Percentiles rank a stretch among this genome's conserved stretches.
Conservation (phyloP, 2,113 vertebrate genomes). For the Anguilla rostrata region DNA sequence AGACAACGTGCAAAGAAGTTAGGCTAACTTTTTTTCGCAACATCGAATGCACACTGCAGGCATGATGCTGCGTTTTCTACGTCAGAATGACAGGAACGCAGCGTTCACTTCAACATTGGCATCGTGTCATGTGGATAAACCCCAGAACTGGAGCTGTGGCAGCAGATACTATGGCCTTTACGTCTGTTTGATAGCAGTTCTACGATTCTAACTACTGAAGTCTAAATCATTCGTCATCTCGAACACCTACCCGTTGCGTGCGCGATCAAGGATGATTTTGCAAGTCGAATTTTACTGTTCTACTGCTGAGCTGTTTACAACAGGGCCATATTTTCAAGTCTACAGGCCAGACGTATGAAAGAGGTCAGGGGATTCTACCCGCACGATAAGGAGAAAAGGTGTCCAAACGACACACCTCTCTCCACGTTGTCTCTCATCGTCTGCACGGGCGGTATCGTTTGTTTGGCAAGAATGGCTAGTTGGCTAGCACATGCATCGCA, state of each 20-base stretch:
- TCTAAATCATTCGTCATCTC: background rate
- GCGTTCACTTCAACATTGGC: background rate
- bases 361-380: background rate
- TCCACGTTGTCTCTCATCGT: background rate
- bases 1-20: too few relatives aligned
- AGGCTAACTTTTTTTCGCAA: background rate
- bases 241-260: too few relatives aligned
- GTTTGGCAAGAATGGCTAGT: too few relatives aligned
- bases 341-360: background rate
- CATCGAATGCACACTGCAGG: background rate
- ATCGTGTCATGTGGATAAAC: background rate
- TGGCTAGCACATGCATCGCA: too few relatives aligned
- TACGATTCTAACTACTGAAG: background rate
- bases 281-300: background rate
- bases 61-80: constrained; percentile 29
- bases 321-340: background rate
- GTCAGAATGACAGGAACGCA: background rate
- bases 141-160: too few relatives aligned
- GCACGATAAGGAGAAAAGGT: background rate
- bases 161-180: too few relatives aligned
- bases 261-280: background rate
- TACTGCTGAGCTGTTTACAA: background rate
- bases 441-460: background rate
- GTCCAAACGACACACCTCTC: background rate
- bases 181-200: too few relatives aligned